Conservation (phyloP, 2,797 vertebrate genomes). For the Spinibarbus caldwelli region DNA sequence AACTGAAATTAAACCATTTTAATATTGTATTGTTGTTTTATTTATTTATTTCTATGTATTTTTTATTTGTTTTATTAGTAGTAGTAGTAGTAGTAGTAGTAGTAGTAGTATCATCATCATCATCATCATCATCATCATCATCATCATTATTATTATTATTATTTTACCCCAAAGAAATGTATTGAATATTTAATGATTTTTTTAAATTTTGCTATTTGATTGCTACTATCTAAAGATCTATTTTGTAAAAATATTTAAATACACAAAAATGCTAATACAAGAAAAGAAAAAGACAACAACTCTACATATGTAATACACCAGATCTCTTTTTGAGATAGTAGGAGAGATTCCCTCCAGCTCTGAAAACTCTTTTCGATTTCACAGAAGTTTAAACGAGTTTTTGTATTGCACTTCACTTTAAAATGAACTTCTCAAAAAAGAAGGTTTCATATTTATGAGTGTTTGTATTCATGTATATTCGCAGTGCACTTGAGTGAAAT, state of each 20-base stretch:
- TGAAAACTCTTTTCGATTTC: background rate
- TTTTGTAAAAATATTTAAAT: background rate
- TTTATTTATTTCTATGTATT: no score
- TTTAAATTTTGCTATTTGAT: background rate
- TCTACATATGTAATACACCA: background rate
- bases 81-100: no score
- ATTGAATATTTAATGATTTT: background rate
- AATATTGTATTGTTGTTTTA: no score
- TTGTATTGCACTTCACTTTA: conserved; percentile 2
- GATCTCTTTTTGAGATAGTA: background rate
- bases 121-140: no score
- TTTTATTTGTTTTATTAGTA: no score
- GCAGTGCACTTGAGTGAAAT: background rate
- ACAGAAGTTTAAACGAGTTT: background rate
- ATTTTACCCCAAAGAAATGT: background rate
- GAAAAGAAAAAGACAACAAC: background rate
- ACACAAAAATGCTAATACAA: background rate
- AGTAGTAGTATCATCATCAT: no score
- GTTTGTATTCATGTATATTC: background rate
- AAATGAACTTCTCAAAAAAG: background rate
- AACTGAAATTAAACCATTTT: no score
- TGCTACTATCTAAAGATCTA: background rate
- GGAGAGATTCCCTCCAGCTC: background rate
- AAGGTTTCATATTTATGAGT: background rate
- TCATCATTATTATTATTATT: no score